Conservation (phyloP, 2,113 vertebrate species). For the Rostratula benghalensis region DNA sequence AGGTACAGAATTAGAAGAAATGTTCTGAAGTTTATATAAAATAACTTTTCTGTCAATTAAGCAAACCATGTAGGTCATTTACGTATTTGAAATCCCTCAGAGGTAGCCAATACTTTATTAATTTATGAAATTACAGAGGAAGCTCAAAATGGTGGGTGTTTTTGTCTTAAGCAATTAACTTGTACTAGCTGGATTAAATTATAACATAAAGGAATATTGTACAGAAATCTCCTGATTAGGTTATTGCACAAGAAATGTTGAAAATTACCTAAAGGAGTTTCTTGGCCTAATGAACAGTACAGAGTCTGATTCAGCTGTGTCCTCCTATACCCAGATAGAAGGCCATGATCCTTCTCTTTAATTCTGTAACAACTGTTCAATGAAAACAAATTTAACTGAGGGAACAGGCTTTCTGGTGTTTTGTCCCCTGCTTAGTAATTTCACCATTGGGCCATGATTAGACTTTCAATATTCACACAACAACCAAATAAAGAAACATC, state of each 20-base stretch:
- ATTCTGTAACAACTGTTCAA: background rate
- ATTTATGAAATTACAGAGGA: background rate
- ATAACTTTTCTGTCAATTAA: background rate
- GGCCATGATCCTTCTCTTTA: background rate
- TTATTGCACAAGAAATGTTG: background rate
- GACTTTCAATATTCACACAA: background rate
- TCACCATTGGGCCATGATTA: background rate
- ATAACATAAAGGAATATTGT: background rate
- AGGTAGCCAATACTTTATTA: background rate
- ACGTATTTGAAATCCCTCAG: background rate
- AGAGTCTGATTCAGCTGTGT: background rate
- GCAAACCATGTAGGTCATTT: background rate
- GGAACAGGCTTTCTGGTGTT: background rate
- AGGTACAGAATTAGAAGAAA: background rate
- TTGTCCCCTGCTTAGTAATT: background rate
- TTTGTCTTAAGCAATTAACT: background rate
- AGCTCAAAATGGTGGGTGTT: fast-evolving
- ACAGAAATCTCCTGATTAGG: background rate
- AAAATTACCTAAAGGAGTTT: background rate
- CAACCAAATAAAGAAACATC: background rate
- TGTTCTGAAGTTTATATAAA: background rate
- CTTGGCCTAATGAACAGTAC: background rate
- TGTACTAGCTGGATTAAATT: background rate
- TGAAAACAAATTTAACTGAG: background rate
- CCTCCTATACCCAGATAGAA: background rate